Conservation (phyloP, 2,113 vertebrate genomes). For the Pollimyrus isidori region DNA sequence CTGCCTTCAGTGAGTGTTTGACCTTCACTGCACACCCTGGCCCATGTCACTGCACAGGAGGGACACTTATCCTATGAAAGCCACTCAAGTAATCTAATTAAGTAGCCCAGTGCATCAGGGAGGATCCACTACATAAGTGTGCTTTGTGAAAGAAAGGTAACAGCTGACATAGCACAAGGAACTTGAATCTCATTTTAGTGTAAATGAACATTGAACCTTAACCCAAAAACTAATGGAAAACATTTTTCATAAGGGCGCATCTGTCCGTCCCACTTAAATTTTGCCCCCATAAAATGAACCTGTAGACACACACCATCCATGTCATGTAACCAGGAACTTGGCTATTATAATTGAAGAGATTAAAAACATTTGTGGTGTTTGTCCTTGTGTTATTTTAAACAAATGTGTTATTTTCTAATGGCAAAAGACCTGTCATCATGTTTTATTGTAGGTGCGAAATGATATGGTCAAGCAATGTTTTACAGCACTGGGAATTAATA, state of each 20-base stretch:
- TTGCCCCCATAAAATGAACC: neutral
- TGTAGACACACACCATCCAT: neutral
- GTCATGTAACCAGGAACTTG: neutral
- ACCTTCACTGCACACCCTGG: slow-evolving; percentile 63
- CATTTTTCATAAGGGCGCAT: neutral
- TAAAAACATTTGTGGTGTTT: too few relatives aligned
- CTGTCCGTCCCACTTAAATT: neutral
- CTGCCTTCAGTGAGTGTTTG: slow-evolving; percentile 38
- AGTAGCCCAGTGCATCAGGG: slow-evolving; percentile 59
- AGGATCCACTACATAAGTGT: neutral
- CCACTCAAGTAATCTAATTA: slow-evolving; percentile 82
- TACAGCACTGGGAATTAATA: too few relatives aligned
- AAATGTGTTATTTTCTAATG: too few relatives aligned
- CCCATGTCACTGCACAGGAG: slow-evolving; percentile 47
- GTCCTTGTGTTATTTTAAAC: too few relatives aligned
- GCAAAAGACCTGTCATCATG: too few relatives aligned
- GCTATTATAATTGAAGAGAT: too few relatives aligned
- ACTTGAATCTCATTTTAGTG: neutral
- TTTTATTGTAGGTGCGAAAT: too few relatives aligned
- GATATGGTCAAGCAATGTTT: too few relatives aligned
- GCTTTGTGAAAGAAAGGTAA: slow-evolving; percentile 18
- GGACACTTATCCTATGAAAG: slow-evolving; percentile 81
- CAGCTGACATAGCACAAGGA: neutral
- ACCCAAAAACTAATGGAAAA: neutral
- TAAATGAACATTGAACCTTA: neutral